phyloP scores from a whole-genome alignment of 2,113 vertebrate genomes.

The Bubo bubo region DNA sequence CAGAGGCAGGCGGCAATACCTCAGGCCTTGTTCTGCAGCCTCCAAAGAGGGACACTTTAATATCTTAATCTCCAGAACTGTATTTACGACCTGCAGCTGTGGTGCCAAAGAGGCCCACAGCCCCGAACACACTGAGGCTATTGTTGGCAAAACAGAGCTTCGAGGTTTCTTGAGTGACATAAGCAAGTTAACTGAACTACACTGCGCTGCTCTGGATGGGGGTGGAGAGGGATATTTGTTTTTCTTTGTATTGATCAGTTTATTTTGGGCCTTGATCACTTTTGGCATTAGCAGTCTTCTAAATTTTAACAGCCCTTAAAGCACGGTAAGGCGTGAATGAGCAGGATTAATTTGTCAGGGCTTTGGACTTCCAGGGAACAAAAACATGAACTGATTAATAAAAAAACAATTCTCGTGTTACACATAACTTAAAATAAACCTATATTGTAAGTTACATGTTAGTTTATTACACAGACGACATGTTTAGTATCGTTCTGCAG shows the following conservation, averaged over 20 bases:
- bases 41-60: not conserved
- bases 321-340: not conserved
- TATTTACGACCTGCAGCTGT: slow-evolving; percentile 52
- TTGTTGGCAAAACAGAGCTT: slow-evolving; percentile 42
- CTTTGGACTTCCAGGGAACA: not conserved
- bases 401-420: not conserved
- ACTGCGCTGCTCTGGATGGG: not conserved
- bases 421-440: not conserved
- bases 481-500: not conserved
- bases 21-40: not conserved
- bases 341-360: not conserved
- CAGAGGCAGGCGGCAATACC: not conserved
- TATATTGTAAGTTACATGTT: not conserved
- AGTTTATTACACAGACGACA: not conserved
- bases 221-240: not conserved
- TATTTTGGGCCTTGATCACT: not conserved
- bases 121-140: not conserved
- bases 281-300: not conserved
- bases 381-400: not conserved
- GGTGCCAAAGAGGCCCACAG: slow-evolving; percentile 29
- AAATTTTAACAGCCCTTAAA: not conserved
- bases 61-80: slow-evolving; percentile 26
- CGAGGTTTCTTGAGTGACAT: not conserved
- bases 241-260: not conserved
- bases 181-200: not conserved